phyloP scores from a whole-genome alignment of 1,140 invertebrate genomes.

The Coptotermes formosanus region DNA sequence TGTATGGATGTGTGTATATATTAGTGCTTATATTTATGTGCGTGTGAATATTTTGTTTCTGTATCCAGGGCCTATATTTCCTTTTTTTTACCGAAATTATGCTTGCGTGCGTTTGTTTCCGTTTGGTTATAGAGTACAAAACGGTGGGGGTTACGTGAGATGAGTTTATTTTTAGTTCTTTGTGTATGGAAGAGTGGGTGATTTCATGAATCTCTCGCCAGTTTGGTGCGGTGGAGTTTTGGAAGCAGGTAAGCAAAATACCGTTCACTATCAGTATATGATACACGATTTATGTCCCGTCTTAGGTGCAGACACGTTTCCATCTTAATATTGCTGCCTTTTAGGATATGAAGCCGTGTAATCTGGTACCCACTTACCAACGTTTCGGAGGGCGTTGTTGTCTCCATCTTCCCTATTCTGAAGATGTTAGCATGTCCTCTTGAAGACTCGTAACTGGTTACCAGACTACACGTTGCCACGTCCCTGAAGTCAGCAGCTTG shows the following conservation, averaged over 20 bases:
- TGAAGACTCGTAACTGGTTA: too few relatives aligned
- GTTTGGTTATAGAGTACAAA: neutral
- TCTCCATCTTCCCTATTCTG: too few relatives aligned
- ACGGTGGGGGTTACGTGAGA: neutral
- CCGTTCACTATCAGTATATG: too few relatives aligned
- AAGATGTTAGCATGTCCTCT: too few relatives aligned
- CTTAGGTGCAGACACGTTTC: too few relatives aligned
- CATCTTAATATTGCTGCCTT: too few relatives aligned
- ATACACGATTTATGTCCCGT: too few relatives aligned
- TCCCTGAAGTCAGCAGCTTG: too few relatives aligned
- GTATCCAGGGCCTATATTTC: neutral
- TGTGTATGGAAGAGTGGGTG: neutral
- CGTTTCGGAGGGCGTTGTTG: too few relatives aligned
- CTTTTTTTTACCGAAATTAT: neutral
- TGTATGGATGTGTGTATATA: neutral
- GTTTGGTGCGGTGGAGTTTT: neutral
- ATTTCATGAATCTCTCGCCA: neutral
- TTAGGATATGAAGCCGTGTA: too few relatives aligned
- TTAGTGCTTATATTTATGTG: neutral
- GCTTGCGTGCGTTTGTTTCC: neutral
- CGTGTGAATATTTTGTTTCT: neutral
- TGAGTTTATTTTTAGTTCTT: neutral
- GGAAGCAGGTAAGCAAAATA: neutral
- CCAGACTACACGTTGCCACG: too few relatives aligned
- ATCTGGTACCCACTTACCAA: too few relatives aligned